phyloP scores from a whole-genome alignment of 2,888 invertebrate genomes.

The Dryococelus australis region DNA sequence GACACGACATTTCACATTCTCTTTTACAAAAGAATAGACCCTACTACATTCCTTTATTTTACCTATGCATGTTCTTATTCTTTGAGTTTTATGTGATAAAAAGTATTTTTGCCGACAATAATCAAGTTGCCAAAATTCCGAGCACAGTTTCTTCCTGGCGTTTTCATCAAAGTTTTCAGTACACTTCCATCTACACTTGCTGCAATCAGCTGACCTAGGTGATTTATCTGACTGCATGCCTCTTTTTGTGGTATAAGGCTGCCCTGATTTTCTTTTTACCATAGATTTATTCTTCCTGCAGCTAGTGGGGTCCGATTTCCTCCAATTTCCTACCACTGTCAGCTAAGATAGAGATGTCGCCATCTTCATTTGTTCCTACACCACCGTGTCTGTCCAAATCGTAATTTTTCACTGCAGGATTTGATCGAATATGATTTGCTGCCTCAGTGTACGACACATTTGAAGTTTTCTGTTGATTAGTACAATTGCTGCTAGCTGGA shows the following conservation, averaged over 20 bases:
- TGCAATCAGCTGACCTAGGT: background rate
- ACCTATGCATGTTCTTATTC: background rate
- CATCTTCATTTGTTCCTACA: background rate
- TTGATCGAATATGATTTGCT: background rate
- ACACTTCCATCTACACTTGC: conserved; percentile 27
- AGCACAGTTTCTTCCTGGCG: background rate
- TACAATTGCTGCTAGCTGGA: background rate
- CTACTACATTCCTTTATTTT: background rate
- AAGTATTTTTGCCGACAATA: background rate
- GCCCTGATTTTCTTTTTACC: background rate
- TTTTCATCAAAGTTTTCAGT: background rate
- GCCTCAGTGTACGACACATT: background rate
- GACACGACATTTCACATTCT: background rate
- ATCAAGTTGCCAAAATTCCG: conserved; percentile 3
- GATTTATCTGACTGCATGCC: conserved; percentile 20
- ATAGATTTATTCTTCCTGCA: background rate
- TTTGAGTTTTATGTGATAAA: background rate
- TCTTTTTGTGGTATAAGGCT: background rate
- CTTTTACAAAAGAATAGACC: background rate
- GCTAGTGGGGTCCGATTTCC: background rate
- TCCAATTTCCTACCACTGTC: background rate
- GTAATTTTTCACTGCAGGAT: background rate
- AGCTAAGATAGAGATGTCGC: background rate
- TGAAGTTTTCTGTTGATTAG: background rate
- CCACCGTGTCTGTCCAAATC: background rate